Base-by-base conservation (phyloP, 53 echinoderm and acorn worm genomes). In the Luidia sarsii region DNA sequence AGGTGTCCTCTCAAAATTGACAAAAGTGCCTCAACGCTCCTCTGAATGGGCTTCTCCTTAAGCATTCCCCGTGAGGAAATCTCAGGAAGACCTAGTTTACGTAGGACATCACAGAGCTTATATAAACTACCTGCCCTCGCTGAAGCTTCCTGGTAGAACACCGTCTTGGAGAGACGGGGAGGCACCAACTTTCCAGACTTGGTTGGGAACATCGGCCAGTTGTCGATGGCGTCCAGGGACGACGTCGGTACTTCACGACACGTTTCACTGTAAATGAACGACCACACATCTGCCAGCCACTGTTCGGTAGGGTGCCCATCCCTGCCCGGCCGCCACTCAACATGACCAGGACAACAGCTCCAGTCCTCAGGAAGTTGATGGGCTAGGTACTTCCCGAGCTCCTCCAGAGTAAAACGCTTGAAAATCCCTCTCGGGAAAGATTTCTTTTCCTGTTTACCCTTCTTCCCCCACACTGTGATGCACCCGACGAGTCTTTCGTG, bases 171-270 rank as follows among this genome's bases (percentile, higher is more conserved):
- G 29, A 82, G 41, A 2, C 16, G 18, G 5, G 45, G 49, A 1
- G 82, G 39, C 37, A 82, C 67, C 19, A 82, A 20, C 28, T 54
- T 53, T 0, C 82, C 46, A 4, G 46, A 54, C 3, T 24, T 27
- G 0, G 80, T 80, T 60, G 86, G 86, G 33, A 80, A 25, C 49
- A 86, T 49, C 1, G 86, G 67, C 86, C 86, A 86, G 1, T 87
- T 45, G 7, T 46, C 18, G 46, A 86, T 32, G 16, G 52, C 23
- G 7, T 80, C 19, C 0, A 80, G 43, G n/a, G 54, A 52, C 0
- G 21, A 13, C 0, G 28, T 2, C 24, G 48, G 5, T 13, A 54
- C 45, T 15, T 14, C 18, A n/a, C n/a, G n/a, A n/a, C n/a, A n/a
- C 19, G 62, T 48, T 27, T 59, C 70, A 61, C 70, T 83, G 33